Conservation (phyloP, 2,113 vertebrate species). For the Pterophyllum scalare region DNA sequence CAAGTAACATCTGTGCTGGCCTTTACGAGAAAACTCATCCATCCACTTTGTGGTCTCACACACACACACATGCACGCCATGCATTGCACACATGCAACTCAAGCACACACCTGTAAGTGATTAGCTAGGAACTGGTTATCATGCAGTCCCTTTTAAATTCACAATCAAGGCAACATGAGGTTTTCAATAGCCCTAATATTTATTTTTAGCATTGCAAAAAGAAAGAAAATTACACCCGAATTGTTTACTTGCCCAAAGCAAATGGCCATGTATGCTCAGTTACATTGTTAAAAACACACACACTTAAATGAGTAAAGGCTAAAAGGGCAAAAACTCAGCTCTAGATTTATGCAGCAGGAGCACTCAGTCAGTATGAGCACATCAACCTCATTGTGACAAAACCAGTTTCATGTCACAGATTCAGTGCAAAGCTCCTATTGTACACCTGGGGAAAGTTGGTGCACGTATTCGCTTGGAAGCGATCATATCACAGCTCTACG, state of each 20-base stretch:
- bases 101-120: slow-evolving; percentile 57
- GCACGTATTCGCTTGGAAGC: slow-evolving; percentile 44
- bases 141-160: background rate
- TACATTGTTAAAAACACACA: background rate
- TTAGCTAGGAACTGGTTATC: slow-evolving; percentile 34
- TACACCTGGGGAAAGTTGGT: slow-evolving; percentile 66
- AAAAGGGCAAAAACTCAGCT: background rate
- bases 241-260: background rate
- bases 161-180: background rate
- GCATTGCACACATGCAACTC: slow-evolving; percentile 45
- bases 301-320: background rate
- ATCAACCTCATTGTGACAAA: slow-evolving; percentile 76
- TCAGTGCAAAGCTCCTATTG: slow-evolving; percentile 36
- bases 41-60: slow-evolving; percentile 71
- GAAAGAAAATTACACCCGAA: background rate
- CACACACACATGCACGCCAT: slow-evolving; percentile 35
- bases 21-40: slow-evolving; percentile 74
- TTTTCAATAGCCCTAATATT: background rate
- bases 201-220: background rate
- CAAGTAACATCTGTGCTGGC: slow-evolving; percentile 74
- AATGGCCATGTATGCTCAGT: background rate
- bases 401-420: slow-evolving; percentile 56
- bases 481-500: slow-evolving; percentile 52
- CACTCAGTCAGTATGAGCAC: slow-evolving; percentile 15
- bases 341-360: slow-evolving; percentile 16